Base-by-base conservation (phyloP, 2,113 vertebrate species). In the Tenebrosternarchus preto region DNA sequence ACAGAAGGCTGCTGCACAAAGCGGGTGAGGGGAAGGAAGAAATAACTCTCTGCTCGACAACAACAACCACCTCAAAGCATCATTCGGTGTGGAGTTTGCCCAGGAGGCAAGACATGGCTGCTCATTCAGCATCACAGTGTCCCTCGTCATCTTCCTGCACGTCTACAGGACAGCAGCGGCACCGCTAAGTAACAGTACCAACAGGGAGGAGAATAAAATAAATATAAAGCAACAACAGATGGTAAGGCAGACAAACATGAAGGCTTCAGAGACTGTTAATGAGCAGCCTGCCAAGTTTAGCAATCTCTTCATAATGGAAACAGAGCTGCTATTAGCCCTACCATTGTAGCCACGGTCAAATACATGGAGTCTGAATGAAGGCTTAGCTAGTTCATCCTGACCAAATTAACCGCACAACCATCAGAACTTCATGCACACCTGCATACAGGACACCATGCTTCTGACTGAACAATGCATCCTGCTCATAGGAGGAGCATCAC, bases 181-280 rank as follows among this genome's bases (percentile, higher is more conserved):
- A 53, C 11, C 19, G 19, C 60, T 69, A 68, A 77, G 63, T 70
- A 66, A 27, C 78, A 73, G 80, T 64, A 81, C 57, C 70, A 78
- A 78, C 81, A 78, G 43, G 31, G 68, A 74, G 36, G 22, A 7
- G 16, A 71, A 20, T 29, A 15, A 64, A 76, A 79, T 67, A 74
- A 59, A 81, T 67, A 22, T 69, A 60, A n/a, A 39, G 60, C 43
- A 66, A 57, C 63, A 76, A 63, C 78, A 83, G 81, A 80, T 75
- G 74, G 84, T 29, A n/a, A 77, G 67, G 39, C 61, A 77, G 63
- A 46, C 43, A 82, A 70, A 80, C 50, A 82, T 57, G 50, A 74
- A 50, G 22, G 71, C 81, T 70, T 85, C 80, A 24, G 81, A 85
- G 81, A 76, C 78, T 80, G 50, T 78, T 83, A 81, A 78, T 59